Percentiles rank a stretch among this genome's conserved stretches.
Conservation (phyloP, 2,113 vertebrate genomes). For the Cavia aperea region DNA sequence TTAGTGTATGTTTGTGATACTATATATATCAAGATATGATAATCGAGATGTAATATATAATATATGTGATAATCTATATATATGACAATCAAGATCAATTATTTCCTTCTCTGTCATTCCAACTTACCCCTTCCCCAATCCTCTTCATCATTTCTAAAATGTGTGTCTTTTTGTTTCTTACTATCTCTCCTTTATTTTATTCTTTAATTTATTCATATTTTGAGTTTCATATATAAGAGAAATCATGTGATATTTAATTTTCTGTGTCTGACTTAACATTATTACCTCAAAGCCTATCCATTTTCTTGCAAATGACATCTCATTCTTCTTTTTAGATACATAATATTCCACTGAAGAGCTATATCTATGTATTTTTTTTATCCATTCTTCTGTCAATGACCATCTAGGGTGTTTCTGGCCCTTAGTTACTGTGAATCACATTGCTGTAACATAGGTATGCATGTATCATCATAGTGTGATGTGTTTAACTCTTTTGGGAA, state of each 20-base stretch:
- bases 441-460: background rate
- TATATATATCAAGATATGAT: background rate
- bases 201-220: background rate
- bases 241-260: background rate
- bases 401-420: background rate
- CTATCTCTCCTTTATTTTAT: background rate
- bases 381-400: background rate
- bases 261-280: background rate
- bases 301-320: background rate
- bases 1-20: background rate
- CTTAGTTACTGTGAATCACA: background rate
- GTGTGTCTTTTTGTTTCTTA: too few relatives aligned
- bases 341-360: background rate
- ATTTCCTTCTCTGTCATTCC: background rate
- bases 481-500: background rate
- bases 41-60: too few relatives aligned
- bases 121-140: background rate
- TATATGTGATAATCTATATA: too few relatives aligned
- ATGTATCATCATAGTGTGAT: background rate
- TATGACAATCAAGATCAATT: background rate
- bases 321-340: background rate
- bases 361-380: background rate
- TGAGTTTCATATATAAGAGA: background rate
- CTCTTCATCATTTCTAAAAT: background rate
- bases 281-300: background rate